These are phyloP conservation scores for Clarias macrocephalus DNA, from an alignment of 2,113 vertebrate genomes.

Conservation along the genomic window DNA sequence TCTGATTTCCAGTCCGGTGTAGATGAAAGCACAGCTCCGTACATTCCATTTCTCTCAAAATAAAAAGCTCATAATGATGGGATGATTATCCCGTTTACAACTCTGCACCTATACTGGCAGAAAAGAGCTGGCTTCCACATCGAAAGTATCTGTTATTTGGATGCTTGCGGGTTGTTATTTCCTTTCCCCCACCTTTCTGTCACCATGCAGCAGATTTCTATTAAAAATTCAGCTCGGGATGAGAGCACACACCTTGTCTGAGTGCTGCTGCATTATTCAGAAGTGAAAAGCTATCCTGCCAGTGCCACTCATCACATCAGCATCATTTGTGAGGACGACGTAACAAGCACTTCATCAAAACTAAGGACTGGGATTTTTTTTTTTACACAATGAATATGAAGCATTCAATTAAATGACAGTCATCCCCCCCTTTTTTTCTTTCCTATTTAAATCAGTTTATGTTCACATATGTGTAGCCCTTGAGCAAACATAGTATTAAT, in stretches of 20 bases:
- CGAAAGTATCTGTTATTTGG: neutral
- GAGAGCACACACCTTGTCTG: neutral
- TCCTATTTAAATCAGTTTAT: no score
- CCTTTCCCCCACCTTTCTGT: neutral
- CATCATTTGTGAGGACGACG: conserved; percentile 20
- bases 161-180: neutral
- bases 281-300: conserved; percentile 31
- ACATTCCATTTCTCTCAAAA: neutral
- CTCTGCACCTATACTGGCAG: neutral
- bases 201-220: neutral
- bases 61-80: neutral
- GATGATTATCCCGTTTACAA: neutral
- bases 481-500: no score
- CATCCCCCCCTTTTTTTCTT: neutral
- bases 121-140: neutral
- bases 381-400: neutral
- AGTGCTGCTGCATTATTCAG: neutral
- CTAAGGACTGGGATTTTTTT: neutral
- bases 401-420: neutral
- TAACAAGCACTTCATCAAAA: conserved; percentile 33
- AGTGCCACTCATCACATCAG: conserved; percentile 41
- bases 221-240: neutral
- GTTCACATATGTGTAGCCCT: no score
- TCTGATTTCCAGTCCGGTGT: neutral
- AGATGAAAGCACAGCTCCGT: neutral